Evolutionary conservation across 2,113 vertebrate genomes (phyloP), one percentile per base, ranked within the genome.

Genomic region (Crypturellus undulatus): DNA sequence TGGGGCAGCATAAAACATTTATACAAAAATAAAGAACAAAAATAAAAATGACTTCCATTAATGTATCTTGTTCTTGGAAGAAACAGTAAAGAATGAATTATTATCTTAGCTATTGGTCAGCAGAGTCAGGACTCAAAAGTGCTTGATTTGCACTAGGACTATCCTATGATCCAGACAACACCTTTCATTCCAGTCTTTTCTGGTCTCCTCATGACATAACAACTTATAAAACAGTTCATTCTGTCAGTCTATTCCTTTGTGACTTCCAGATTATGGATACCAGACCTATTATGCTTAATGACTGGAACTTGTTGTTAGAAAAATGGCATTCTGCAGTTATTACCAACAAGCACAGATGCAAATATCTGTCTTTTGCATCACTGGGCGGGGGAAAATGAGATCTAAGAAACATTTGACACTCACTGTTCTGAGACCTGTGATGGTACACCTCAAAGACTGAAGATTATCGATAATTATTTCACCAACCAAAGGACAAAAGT

Each of bases 351-450:
- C 3, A 9, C 4, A 20, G 80, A 45, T 67, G 76, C 71, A 86
- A 85, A 72, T 58, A 24, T 45, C 12, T 45, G n/a, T 56, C 67
- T 89, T 89, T n/a, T 89, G 34, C 76, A 36, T 60, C 42, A 21
- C 34, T 34, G 78, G 9, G 25, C 71, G 30, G n/a, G 51, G 34
- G 22, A 59, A 88, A 88, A 28, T 42, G 80, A 84, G 81, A 89
- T 49, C 52, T 93, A 79, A 70, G 43, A 87, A 65, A 26, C 76
- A 80, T 79, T 77, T 90, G 91, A 72, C 60, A 80, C 93, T 98
- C 98, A 99, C 99, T 93, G 97, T 99, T 93, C 94, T 98, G 83
- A 99, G 99, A 85, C 98, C 96, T 20, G 97, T 97, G 97, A 99
- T 98, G 83, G 97, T 98, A 92, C 97, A 99, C 90, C 98, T 98